A percentile compares a stretch with the other conserved stretches of the same genome.
Evolutionary conservation across 2,113 vertebrate genomes (phyloP).

Genomic region (Passer domesticus): DNA sequence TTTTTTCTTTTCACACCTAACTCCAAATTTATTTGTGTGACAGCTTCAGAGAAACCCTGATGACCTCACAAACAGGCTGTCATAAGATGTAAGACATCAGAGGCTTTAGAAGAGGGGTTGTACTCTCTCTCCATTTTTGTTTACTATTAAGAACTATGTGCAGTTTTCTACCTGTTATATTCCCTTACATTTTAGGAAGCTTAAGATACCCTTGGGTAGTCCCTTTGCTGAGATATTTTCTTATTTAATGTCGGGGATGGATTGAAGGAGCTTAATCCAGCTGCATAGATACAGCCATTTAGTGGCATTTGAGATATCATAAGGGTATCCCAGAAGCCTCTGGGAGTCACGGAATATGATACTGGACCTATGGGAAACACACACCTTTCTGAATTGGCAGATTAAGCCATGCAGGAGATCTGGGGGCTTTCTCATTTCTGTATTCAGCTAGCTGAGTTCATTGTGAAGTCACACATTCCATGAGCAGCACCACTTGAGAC

Average conservation of each 20-base stretch:
- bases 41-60: neutral
- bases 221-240: neutral
- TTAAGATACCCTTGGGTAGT: neutral
- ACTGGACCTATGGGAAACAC: neutral
- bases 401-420: neutral
- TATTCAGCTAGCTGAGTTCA: neutral
- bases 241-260: neutral
- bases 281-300: neutral
- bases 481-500: neutral
- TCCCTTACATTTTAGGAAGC: neutral
- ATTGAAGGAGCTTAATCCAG: neutral
- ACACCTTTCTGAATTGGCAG: neutral
- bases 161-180: neutral
- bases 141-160: neutral
- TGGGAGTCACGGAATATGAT: neutral
- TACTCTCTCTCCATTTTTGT: neutral
- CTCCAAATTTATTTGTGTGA: neutral
- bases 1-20: neutral
- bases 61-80: neutral
- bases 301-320: neutral
- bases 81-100: neutral
- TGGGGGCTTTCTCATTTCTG: neutral
- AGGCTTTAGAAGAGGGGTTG: neutral
- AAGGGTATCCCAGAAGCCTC: neutral
- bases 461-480: neutral